phyloP scores from a whole-genome alignment of 2,797 vertebrate species.

The Halcyon leucocephala region DNA sequence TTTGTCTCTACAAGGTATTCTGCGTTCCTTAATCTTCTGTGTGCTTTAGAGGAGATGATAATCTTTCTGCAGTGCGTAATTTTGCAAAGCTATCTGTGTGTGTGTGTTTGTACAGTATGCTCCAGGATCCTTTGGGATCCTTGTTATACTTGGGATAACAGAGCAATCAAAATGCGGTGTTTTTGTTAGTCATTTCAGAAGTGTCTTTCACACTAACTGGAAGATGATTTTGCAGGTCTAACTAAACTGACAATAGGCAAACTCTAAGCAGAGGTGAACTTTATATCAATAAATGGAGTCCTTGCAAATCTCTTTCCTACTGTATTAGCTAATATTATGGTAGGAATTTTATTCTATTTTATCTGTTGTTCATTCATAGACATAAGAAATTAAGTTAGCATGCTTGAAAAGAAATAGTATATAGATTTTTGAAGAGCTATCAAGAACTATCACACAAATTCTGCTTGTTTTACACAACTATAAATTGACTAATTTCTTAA shows the following conservation, averaged over 20 bases:
- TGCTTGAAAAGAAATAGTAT: neutral
- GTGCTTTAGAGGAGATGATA: neutral
- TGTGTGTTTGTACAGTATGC: neutral
- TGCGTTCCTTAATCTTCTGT: neutral
- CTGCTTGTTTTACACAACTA: neutral
- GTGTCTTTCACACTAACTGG: neutral
- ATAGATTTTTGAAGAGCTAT: neutral
- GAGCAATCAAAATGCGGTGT: neutral
- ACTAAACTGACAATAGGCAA: neutral
- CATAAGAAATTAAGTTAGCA: neutral
- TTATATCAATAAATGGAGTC: neutral
- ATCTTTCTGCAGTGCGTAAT: neutral
- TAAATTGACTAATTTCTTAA: neutral
- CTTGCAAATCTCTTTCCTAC: neutral
- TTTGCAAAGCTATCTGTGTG: neutral
- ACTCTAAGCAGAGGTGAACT: neutral
- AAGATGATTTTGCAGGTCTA: neutral
- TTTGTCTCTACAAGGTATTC: neutral
- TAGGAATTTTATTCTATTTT: neutral
- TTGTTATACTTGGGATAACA: neutral
- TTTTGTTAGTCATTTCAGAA: constrained; percentile 1
- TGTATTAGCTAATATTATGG: neutral
- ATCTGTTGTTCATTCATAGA: neutral
- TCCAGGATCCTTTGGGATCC: neutral
- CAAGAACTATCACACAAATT: neutral